phyloP scores from a whole-genome alignment of 2,888 invertebrate species.

The Parasteatoda lunata region DNA sequence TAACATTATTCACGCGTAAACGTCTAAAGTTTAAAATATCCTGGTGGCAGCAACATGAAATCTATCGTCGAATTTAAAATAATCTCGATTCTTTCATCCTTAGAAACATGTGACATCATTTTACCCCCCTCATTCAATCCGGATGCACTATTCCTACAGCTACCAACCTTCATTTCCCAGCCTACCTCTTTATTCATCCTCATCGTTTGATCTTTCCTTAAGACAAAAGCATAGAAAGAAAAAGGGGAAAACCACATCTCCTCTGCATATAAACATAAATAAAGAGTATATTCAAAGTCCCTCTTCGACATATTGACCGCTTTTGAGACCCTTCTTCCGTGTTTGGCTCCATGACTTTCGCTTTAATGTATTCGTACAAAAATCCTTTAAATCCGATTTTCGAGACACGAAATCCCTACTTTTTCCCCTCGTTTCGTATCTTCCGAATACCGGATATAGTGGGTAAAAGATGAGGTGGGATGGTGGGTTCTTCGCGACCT shows the following conservation, averaged over 20 bases:
- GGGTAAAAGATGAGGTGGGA: not conserved
- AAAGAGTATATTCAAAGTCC: conserved; percentile 26
- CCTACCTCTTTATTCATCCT: conserved; percentile 15
- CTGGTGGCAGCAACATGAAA: too few relatives aligned
- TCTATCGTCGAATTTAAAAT: too few relatives aligned
- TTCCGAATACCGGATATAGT: not conserved
- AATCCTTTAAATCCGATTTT: conserved; percentile 52
- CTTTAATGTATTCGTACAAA: conserved; percentile 61
- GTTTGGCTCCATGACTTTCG: conserved; percentile 9
- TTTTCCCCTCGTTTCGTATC: not conserved
- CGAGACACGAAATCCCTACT: conserved; percentile 22
- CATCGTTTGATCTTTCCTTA: conserved; percentile 15
- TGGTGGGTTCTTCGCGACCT: conserved; percentile 12
- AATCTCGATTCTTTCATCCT: too few relatives aligned
- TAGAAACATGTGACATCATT: not conserved
- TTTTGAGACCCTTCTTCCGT: conserved; percentile 23
- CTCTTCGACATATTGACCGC: conserved; percentile 49
- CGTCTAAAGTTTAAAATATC: too few relatives aligned
- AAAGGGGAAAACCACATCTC: conserved; percentile 5
- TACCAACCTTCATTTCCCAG: not conserved
- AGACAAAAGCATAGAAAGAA: conserved; percentile 28
- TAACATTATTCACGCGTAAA: too few relatives aligned
- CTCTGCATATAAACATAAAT: conserved; percentile 59
- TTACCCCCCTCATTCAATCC: conserved; percentile 2
- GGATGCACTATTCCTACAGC: not conserved